Evolutionary conservation across 23 tunicate genomes (phyloP).

Genomic region (Trididemnum nubilum): DNA sequence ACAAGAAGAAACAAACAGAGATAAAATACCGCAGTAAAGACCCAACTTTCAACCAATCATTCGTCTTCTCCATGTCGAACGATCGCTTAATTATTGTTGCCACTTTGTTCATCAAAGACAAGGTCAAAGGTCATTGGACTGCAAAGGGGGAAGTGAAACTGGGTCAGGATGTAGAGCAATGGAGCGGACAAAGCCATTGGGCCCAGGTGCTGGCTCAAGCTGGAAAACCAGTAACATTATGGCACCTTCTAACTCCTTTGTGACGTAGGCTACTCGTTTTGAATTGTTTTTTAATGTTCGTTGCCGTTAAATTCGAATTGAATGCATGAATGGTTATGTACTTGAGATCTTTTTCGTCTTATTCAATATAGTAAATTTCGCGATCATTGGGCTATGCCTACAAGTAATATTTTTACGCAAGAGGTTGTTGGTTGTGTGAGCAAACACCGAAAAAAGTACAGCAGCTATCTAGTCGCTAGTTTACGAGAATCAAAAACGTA

Average conservation of each 20-base stretch:
- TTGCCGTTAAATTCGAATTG: no score
- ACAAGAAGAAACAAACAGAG: conserved; percentile 76
- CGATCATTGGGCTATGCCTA: no score
- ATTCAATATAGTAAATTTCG: no score
- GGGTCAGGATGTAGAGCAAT: conserved; percentile 65
- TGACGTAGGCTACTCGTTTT: no score
- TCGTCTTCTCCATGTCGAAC: conserved; percentile 62
- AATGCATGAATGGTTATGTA: no score
- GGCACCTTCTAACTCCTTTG: conserved; percentile 64
- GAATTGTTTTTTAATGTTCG: no score
- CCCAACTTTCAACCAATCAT: conserved; percentile 76
- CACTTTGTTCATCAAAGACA: conserved; percentile 63
- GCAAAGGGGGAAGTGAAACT: conserved; percentile 54
- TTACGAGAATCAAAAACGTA: no score
- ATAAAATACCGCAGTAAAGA: conserved; percentile 60
- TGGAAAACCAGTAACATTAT: conserved; percentile 62
- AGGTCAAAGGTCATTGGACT: conserved; percentile 57
- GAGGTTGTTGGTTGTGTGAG: no score
- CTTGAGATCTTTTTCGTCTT: no score
- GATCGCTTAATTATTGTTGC: conserved; percentile 78
- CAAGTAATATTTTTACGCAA: no score
- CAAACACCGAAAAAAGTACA: no score
- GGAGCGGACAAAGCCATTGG: conserved; percentile 78
- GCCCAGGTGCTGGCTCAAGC: conserved; percentile 67
- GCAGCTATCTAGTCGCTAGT: no score